A percentile compares a stretch with the other conserved stretches of the same genome.
Conservation (phyloP, 2,888 invertebrate genomes). For the Hydroisotoma schaefferi region DNA sequence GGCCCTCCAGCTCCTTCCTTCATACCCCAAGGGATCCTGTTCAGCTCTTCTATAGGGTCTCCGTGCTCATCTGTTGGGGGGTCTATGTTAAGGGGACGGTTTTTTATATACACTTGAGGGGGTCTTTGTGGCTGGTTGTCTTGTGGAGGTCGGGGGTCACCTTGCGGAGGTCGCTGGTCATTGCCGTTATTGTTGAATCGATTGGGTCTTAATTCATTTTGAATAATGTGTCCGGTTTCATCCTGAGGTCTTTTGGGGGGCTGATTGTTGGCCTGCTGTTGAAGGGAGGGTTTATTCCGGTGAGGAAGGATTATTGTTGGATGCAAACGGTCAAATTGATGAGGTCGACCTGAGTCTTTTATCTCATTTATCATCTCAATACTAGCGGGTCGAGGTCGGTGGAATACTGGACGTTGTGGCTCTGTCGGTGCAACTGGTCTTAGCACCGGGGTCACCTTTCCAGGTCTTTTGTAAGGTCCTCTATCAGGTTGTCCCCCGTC, state of each 20-base stretch:
- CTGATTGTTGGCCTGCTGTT: neutral
- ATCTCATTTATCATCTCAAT: slow-evolving; percentile 11
- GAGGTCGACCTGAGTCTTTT: neutral
- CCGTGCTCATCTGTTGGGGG: neutral
- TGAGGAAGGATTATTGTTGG: slow-evolving; percentile 2
- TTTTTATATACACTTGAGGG: neutral
- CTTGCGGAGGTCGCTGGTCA: neutral
- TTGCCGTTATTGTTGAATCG: neutral
- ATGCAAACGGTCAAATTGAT: neutral
- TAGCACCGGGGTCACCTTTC: slow-evolving; percentile 2
- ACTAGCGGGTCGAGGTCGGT: slow-evolving; percentile 2
- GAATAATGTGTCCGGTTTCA: too few relatives aligned
- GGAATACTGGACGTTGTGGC: neutral
- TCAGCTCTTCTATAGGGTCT: neutral
- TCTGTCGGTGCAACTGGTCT: neutral
- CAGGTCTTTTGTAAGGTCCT: slow-evolving; percentile 8
- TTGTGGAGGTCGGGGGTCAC: neutral
- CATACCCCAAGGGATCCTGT: neutral
- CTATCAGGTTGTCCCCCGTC: neutral
- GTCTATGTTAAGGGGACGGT: neutral
- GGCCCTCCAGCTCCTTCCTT: neutral
- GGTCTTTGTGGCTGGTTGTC: neutral
- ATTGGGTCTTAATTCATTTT: too few relatives aligned
- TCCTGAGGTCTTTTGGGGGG: neutral
- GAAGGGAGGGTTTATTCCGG: neutral